These are phyloP conservation scores for Peromyscus nudipes DNA, from an alignment of 2,797 vertebrate genomes.

Conservation along the genomic window DNA sequence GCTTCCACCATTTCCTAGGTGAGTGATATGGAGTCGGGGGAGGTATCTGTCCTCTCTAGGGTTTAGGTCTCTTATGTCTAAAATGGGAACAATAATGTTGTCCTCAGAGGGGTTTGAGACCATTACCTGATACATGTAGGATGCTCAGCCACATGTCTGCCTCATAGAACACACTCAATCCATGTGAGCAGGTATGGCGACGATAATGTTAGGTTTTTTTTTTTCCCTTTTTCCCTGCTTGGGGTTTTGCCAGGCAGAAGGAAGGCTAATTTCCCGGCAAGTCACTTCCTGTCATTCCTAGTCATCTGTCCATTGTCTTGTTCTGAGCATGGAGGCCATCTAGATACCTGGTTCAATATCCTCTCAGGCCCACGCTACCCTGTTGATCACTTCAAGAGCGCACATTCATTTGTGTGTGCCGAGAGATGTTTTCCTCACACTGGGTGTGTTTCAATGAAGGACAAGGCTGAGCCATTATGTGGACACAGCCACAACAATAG, in stretches of 20 bases:
- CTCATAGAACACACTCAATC: no score
- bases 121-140: background rate
- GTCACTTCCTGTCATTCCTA: background rate
- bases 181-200: background rate
- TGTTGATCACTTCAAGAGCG: conserved; percentile 47
- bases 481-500: conserved; percentile 63
- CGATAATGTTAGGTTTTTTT: background rate
- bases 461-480: conserved; percentile 66
- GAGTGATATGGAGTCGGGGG: background rate
- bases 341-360: background rate
- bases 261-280: conserved; percentile 21
- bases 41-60: background rate
- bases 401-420: background rate
- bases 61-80: background rate
- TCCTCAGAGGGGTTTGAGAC: background rate
- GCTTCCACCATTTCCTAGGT: background rate
- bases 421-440: conserved; percentile 59
- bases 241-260: background rate
- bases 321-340: background rate
- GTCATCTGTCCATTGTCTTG: background rate
- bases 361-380: background rate
- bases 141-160: background rate
- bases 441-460: conserved; percentile 50
- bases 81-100: background rate
- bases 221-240: background rate